Conservation (phyloP, 1,140 invertebrate genomes). For the Apis laboriosa region DNA sequence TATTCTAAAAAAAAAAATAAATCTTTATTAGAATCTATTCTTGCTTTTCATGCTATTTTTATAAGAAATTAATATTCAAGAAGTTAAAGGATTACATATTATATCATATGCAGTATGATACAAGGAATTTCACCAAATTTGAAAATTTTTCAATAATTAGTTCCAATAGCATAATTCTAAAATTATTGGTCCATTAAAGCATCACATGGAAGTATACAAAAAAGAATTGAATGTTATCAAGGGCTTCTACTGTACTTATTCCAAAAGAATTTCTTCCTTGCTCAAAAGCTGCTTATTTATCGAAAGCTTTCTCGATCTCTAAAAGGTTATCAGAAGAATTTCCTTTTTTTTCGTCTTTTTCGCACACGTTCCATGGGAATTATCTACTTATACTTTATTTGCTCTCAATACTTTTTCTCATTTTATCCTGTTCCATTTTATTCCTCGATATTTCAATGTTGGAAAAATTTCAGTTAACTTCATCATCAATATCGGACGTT, state of each 20-base stretch:
- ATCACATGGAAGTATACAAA: not conserved
- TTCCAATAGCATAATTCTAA: not conserved
- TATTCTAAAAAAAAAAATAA: no score
- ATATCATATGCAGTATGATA: not conserved
- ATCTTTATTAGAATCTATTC: no score
- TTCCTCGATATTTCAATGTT: not conserved
- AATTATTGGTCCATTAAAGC: not conserved
- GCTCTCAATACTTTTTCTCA: not conserved
- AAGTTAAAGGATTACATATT: not conserved
- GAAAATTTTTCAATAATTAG: not conserved
- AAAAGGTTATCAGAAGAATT: not conserved
- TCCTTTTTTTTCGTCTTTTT: not conserved
- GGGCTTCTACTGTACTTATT: not conserved
- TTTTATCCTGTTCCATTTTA: not conserved
- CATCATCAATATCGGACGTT: not conserved
- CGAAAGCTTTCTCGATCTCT: not conserved
- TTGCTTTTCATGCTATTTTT: no score
- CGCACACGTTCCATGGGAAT: not conserved
- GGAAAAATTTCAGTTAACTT: not conserved
- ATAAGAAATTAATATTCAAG: no score
- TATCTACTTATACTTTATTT: conserved; percentile 22
- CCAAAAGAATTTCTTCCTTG: not conserved
- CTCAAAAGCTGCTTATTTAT: conserved; percentile 32
- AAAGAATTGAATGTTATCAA: not conserved
- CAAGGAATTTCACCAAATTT: not conserved